These are phyloP conservation scores for Columbina picui DNA, from an alignment of 2,113 vertebrate species.

Conservation along the genomic window DNA sequence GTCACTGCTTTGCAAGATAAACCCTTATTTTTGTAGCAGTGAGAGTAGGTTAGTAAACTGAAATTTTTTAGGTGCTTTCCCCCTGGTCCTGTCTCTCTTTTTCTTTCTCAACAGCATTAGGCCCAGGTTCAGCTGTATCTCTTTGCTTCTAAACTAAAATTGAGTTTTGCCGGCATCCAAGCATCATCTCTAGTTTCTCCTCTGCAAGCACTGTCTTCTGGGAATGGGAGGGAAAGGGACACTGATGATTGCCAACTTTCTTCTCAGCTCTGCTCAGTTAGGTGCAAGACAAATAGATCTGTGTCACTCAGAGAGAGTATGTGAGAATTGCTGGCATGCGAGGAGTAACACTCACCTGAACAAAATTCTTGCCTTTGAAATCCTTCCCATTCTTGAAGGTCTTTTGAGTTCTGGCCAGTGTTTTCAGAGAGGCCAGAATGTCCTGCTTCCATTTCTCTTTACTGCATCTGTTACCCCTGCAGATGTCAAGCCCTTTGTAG, in stretches of 20 bases:
- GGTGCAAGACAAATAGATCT: neutral
- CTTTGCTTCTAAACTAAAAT: neutral
- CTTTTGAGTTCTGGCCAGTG: neutral
- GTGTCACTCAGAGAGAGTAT: neutral
- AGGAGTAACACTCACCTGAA: neutral
- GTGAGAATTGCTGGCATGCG: neutral
- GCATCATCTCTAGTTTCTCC: neutral
- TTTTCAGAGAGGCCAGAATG: neutral
- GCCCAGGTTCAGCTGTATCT: neutral
- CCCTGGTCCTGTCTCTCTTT: neutral
- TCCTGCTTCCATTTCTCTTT: neutral
- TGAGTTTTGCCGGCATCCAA: neutral
- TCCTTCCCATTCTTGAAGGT: neutral
- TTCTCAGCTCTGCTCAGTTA: neutral
- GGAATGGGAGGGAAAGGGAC: neutral
- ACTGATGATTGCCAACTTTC: neutral
- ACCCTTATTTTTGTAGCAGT: slow-evolving; percentile 21
- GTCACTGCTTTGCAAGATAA: neutral
- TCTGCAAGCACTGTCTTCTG: neutral
- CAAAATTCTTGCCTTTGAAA: neutral
- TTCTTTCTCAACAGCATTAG: neutral
- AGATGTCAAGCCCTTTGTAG: neutral
- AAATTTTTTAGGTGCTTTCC: neutral
- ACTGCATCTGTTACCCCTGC: neutral
- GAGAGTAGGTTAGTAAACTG: neutral